phyloP scores from a whole-genome alignment of 2,888 invertebrate species.

The Agapetus fuscipes region DNA sequence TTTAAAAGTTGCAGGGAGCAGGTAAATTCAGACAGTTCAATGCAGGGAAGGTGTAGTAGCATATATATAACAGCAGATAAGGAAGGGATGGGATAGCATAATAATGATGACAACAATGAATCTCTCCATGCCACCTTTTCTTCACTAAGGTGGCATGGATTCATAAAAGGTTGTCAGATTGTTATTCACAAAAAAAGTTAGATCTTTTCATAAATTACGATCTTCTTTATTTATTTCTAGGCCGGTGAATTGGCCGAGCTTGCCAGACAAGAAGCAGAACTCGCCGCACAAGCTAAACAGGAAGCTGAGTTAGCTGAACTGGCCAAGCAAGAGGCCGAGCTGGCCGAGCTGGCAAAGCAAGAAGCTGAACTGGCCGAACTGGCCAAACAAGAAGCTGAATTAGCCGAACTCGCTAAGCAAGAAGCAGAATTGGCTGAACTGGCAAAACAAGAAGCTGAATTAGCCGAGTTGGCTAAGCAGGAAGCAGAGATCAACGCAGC shows the following conservation, averaged over 20 bases:
- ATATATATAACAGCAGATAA: too few relatives aligned
- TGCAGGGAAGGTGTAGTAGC: too few relatives aligned
- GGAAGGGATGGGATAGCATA: too few relatives aligned
- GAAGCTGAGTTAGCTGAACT: constrained; percentile 35
- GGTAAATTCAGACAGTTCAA: too few relatives aligned
- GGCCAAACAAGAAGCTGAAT: constrained; percentile 18
- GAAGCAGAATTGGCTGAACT: constrained; percentile 50
- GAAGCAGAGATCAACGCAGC: constrained; percentile 30
- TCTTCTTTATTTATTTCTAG: constrained; percentile 35
- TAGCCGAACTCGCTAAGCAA: constrained; percentile 18
- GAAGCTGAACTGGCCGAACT: constrained; percentile 27
- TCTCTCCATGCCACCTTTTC: too few relatives aligned
- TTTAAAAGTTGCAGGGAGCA: too few relatives aligned
- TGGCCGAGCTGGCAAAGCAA: constrained; percentile 25
- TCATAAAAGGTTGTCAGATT: too few relatives aligned
- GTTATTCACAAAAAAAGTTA: too few relatives aligned
- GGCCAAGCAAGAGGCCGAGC: constrained; percentile 27
- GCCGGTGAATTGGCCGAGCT: constrained; percentile 61
- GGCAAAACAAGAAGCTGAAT: constrained; percentile 35
- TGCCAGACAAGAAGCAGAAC: constrained; percentile 47
- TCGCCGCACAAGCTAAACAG: constrained; percentile 50
- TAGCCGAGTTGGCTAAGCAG: constrained; percentile 48
- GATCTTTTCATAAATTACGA: too few relatives aligned
- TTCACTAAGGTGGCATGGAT: too few relatives aligned
- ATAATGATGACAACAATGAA: too few relatives aligned